Conservation (phyloP, 2,797 vertebrate species). For the Sebastes taczanowskii region DNA sequence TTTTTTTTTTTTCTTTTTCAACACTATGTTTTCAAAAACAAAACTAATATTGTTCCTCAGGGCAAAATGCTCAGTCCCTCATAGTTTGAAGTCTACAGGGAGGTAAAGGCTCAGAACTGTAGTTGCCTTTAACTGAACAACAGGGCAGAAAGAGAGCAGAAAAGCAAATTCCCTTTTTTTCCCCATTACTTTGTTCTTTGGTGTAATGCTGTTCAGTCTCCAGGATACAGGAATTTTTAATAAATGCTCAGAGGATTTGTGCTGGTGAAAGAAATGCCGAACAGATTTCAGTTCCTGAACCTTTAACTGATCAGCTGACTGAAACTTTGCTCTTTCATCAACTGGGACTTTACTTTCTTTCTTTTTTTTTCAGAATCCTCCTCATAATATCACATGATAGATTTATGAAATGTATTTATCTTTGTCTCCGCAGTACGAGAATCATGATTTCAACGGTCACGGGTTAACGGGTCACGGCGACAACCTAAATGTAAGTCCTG, state of each 20-base stretch:
- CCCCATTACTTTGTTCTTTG: conserved; percentile 12
- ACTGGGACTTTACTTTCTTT: not conserved
- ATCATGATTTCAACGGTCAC: conserved; percentile 22
- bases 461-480: conserved; percentile 45
- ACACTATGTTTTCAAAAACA: not conserved
- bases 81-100: not conserved
- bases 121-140: not conserved
- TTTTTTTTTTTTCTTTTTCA: not conserved
- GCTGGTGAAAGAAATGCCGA: conserved; percentile 13
- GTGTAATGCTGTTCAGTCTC: conserved; percentile 37
- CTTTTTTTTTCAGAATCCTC: not conserved
- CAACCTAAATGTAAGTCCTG: conserved; percentile 63
- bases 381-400: not conserved
- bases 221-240: conserved; percentile 71
- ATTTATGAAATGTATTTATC: not conserved
- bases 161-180: not conserved
- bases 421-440: conserved; percentile 37
- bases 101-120: not conserved
- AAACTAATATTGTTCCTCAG: not conserved
- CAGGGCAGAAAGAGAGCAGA: not conserved
- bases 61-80: not conserved
- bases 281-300: conserved; percentile 5
- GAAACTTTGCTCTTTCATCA: conserved; percentile 1
- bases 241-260: conserved; percentile 61
- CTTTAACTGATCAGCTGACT: not conserved